A percentile compares a stretch with the other conserved stretches of the same genome.
Evolutionary conservation across 2,888 invertebrate genomes (phyloP).

Genomic region (Rotaria magnacalcarata): DNA sequence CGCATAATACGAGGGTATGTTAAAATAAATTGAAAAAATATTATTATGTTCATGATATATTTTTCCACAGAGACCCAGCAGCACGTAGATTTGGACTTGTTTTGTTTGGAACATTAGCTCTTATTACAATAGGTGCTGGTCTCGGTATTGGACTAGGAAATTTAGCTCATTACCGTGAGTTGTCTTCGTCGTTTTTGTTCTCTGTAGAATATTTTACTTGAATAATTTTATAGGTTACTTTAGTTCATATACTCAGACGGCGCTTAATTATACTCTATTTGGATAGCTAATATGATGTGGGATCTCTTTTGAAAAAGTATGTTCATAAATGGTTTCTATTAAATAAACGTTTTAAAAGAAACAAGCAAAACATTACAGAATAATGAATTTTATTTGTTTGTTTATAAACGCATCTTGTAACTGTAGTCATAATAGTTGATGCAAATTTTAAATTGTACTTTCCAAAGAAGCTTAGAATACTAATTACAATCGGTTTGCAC

Average conservation of each 20-base stretch:
- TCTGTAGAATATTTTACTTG: background rate
- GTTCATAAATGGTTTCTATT: too few relatives aligned
- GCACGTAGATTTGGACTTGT: background rate
- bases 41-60: background rate
- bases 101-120: background rate
- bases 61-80: background rate
- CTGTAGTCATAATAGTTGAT: too few relatives aligned
- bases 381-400: background rate
- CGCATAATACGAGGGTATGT: background rate
- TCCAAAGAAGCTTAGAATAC: too few relatives aligned
- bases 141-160: conserved; percentile 24
- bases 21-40: background rate
- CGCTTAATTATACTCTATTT: too few relatives aligned
- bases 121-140: background rate
- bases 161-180: background rate
- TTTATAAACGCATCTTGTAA: too few relatives aligned
- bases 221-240: background rate
- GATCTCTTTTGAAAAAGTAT: too few relatives aligned
- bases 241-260: background rate
- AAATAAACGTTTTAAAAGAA: background rate
- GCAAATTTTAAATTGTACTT: too few relatives aligned
- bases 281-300: too few relatives aligned
- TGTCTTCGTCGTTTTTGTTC: background rate
- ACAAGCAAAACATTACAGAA: background rate
- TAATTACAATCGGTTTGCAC: too few relatives aligned